A percentile compares a stretch with the other conserved stretches of the same genome.
phyloP scores from a whole-genome alignment of 2,888 invertebrate species.

The Tanytarsus gracilentus region DNA sequence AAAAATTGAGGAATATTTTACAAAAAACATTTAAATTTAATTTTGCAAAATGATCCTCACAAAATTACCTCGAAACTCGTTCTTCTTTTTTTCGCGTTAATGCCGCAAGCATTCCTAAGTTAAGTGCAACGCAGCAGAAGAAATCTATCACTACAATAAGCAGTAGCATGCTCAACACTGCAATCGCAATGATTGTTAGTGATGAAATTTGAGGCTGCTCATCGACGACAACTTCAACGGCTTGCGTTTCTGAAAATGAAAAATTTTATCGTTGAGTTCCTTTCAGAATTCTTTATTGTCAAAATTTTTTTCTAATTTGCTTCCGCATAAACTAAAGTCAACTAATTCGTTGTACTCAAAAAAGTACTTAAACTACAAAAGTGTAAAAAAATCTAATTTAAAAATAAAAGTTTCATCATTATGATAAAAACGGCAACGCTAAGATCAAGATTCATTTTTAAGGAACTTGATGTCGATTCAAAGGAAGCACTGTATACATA shows the following conservation, averaged over 20 bases:
- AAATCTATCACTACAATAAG: slow-evolving; percentile 78
- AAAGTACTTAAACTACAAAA: too few species aligned
- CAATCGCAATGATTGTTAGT: slow-evolving; percentile 74
- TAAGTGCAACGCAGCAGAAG: slow-evolving; percentile 62
- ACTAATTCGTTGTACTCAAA: too few species aligned
- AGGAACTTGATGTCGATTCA: slow-evolving; percentile 44
- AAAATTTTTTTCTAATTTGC: too few species aligned
- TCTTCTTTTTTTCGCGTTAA: slow-evolving; percentile 47
- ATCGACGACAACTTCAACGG: background rate
- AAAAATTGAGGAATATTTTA: background rate
- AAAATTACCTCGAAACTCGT: slow-evolving; percentile 48
- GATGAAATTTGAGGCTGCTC: slow-evolving; percentile 34
- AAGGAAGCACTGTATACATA: too few species aligned
- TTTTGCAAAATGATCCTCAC: slow-evolving; percentile 76
- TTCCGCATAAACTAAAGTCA: too few species aligned
- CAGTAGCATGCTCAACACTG: slow-evolving; percentile 69
- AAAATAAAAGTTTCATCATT: background rate
- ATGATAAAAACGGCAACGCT: slow-evolving; percentile 1
- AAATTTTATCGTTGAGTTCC: background rate
- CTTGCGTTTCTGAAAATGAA: background rate
- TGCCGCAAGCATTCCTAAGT: slow-evolving; percentile 57
- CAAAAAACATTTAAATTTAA: slow-evolving; percentile 28
- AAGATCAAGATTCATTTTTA: too few species aligned
- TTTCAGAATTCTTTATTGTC: too few species aligned
- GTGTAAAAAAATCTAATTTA: too few species aligned